Evolutionary conservation across 2,888 invertebrate species (phyloP), one percentile per base, ranked within the genome.

Genomic region (Drosophila pegasa): DNA sequence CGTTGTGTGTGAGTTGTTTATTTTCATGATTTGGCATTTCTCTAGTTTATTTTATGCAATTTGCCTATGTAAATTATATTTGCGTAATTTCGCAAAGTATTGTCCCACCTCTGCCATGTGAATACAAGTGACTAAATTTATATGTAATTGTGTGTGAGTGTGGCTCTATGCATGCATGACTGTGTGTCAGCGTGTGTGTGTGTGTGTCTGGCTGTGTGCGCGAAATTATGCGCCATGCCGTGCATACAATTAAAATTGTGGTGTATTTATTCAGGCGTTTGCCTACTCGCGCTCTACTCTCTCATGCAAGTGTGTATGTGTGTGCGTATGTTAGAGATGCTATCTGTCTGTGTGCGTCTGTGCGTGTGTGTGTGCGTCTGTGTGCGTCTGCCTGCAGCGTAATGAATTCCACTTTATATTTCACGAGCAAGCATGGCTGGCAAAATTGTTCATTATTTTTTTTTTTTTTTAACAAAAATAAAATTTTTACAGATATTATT

Each of bases 1-100:
- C n/a, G 1, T 0, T 38, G 37, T 48, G 25, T 20, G 18, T 43
- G 27, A 6, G 41, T 18, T 29, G 45, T n/a, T 45, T 35, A 41
- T 52, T 14, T 68, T 57, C 57, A 69, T 61, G 61, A 64, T 61
- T 64, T 51, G 45, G 25, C 43, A 27, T 47, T 35, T 51, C 9
- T 27, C 29, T 40, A 41, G 63, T 67, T 74, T 63, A 67, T 67
- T 71, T 67, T 67, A 63, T 75, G 67, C 66, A 75, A 75, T 75
- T 75, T 75, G 47, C 71, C 61, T 75, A 75, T 74, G 75, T 67
- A 61, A 75, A 75, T 75, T 71, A 54, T 71, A 75, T 75, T 75
- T 75, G 71, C 75, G 57, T 67, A 75, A 75, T 75, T 71, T 47
- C 37, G 62, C 65, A 50, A 65, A 65, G 56, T 37, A 75, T 70